A percentile compares a stretch with the other conserved stretches of the same genome.
Evolutionary conservation across 92 coral and sea anemone species (phyloP).

Genomic region (Bergia sp.): DNA sequence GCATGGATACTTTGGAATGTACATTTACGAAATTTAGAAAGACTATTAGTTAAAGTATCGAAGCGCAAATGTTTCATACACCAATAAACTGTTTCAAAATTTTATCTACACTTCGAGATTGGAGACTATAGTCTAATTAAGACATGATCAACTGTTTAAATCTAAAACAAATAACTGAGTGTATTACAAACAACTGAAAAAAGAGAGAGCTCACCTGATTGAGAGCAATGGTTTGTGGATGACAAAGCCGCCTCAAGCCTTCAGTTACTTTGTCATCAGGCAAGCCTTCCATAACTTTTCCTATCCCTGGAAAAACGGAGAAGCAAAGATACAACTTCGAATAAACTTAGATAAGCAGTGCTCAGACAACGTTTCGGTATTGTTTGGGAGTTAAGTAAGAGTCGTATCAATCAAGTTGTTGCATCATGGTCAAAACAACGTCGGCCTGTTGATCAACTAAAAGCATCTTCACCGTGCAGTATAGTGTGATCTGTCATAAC

Average conservation of each 20-base stretch:
- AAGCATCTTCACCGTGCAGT: no score
- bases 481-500: no score
- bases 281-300: constrained; percentile 83
- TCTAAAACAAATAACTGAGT: neutral
- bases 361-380: no score
- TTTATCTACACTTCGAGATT: neutral
- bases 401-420: no score
- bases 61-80: no score
- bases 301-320: constrained; percentile 68
- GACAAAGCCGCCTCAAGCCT: constrained; percentile 81
- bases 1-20: neutral
- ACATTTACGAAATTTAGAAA: neutral
- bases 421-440: no score
- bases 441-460: no score
- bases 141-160: neutral
- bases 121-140: neutral
- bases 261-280: constrained; percentile 77
- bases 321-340: neutral
- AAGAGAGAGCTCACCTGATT: constrained; percentile 61
- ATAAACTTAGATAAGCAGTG: no score
- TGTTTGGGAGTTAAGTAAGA: no score
- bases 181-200: neutral
- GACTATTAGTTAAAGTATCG: no score
- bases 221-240: constrained; percentile 75
- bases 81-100: neutral